Conservation (phyloP, 1,140 invertebrate species). For the Zaprionus nigranus region DNA sequence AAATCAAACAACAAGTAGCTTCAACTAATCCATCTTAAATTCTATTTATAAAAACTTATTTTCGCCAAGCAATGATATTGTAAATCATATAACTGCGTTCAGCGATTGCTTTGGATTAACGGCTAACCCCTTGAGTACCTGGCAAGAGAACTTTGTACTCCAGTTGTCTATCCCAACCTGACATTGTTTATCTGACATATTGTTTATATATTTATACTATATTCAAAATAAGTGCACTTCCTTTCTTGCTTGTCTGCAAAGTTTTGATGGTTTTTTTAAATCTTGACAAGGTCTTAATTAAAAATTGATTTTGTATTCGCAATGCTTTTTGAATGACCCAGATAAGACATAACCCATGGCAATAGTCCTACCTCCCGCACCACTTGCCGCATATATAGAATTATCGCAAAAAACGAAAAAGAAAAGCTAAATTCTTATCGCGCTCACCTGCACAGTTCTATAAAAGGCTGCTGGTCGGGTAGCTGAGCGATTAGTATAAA, state of each 20-base stretch:
- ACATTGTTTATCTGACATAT: not conserved
- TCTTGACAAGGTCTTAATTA: constrained; percentile 46
- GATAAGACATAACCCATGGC: constrained; percentile 38
- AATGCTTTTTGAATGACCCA: not conserved
- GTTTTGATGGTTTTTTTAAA: constrained; percentile 1
- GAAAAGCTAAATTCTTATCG: constrained; percentile 57
- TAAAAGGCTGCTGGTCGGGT: constrained; percentile 59
- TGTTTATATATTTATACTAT: not conserved
- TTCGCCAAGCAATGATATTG: not conserved
- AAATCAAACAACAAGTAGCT: constrained; percentile 34
- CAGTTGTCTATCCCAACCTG: not conserved
- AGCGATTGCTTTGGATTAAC: constrained; percentile 13
- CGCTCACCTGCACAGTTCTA: constrained; percentile 52
- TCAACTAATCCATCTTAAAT: constrained; percentile 35
- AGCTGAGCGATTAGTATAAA: constrained; percentile 69
- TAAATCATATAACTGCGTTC: constrained; percentile 10
- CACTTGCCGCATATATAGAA: constrained; percentile 27
- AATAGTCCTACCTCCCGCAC: constrained; percentile 12
- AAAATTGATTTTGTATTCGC: constrained; percentile 36
- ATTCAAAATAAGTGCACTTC: not conserved
- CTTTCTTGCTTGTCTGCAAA: constrained; percentile 11
- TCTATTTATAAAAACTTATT: constrained; percentile 20
- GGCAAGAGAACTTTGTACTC: not conserved
- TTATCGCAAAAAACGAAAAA: too few species aligned
- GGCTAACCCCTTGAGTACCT: not conserved